These are phyloP conservation scores for Pseudorhiza aurosa DNA, from an alignment of 30 jellyfish, hydroid and myxozoan genomes.

Conservation along the genomic window DNA sequence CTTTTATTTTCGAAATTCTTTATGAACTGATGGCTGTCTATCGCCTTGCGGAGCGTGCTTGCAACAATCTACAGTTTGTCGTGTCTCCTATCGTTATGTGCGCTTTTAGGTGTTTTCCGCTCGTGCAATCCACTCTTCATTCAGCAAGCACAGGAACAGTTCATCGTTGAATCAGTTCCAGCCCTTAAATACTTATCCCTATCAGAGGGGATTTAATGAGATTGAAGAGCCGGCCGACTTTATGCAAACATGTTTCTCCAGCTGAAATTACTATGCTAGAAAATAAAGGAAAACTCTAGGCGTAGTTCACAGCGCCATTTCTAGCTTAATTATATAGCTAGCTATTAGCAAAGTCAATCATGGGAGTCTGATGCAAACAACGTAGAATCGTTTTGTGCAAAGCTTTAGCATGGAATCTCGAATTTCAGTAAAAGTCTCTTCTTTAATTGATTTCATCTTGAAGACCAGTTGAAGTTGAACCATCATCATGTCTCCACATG, in stretches of 20 bases:
- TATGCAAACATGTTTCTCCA: conserved; percentile 62
- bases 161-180: conserved; percentile 21
- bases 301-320: conserved; percentile 1
- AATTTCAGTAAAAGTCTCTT: background rate
- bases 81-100: too few relatives aligned
- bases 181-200: conserved; percentile 39
- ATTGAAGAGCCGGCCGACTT: conserved; percentile 34
- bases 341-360: conserved; percentile 21
- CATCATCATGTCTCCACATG: too few relatives aligned
- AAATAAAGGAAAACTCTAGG: background rate
- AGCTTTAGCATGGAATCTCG: background rate
- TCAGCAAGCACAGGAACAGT: too few relatives aligned
- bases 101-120: too few relatives aligned
- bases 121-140: too few relatives aligned
- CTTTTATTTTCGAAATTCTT: too few relatives aligned
- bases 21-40: too few relatives aligned
- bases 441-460: too few relatives aligned
- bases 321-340: background rate
- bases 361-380: background rate
- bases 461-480: too few relatives aligned
- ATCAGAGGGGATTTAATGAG: conserved; percentile 21
- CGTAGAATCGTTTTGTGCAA: background rate
- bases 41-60: too few relatives aligned
- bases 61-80: too few relatives aligned
- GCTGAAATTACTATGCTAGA: conserved; percentile 44